Base-by-base conservation (phyloP, 2,797 vertebrate genomes). In the Enteromius treurensis region DNA sequence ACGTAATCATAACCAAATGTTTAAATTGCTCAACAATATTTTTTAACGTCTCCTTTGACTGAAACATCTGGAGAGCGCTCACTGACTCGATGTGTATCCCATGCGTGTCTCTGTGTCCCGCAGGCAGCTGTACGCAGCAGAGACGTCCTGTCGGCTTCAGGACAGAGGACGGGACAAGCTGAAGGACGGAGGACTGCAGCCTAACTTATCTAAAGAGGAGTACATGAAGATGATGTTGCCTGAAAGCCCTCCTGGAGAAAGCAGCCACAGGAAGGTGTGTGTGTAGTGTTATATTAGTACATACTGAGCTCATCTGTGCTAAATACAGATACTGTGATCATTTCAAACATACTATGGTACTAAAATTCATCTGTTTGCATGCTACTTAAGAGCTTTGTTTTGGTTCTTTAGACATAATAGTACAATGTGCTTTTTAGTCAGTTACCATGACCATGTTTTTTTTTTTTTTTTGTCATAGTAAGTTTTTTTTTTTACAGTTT, bases 201-300 rank as follows among this genome's bases (percentile, higher is more conserved):
- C 95, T 81, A 92, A 95, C 47, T 92, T 97, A 85, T 96, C 96
- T 23, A 98, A 98, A 92, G 97, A 97, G 87, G 97, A 97, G 82
- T 97, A 97, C 88, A 90, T 96, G 88, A 98, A 97, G 90, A 62
- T 97, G 94, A 96, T 97, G 95, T 88, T 96, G 86, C 95, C 95
- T 0, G 94, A 96, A 87, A 97, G 93, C 89, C 94, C 96, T 29
- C 91, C 95, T 4, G 92, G 93, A 84, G 96, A 96, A 55, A 95
- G 96, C 71, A 90, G 95, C 70, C 95, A 92, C 90, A 95, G 94
- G 83, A 97, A 97, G 96, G 97, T 94, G 95, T 15, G 65, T 2
- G 32, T 4, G 13, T 23, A 69, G 37, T 4, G 3, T 45, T 45
- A 26, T 26, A 40, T 68, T 13, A 40, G 9, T 14, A 45, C 67